These are phyloP conservation scores for Patagioenas fasciata DNA, from an alignment of 2,113 vertebrate species.

Conservation along the genomic window DNA sequence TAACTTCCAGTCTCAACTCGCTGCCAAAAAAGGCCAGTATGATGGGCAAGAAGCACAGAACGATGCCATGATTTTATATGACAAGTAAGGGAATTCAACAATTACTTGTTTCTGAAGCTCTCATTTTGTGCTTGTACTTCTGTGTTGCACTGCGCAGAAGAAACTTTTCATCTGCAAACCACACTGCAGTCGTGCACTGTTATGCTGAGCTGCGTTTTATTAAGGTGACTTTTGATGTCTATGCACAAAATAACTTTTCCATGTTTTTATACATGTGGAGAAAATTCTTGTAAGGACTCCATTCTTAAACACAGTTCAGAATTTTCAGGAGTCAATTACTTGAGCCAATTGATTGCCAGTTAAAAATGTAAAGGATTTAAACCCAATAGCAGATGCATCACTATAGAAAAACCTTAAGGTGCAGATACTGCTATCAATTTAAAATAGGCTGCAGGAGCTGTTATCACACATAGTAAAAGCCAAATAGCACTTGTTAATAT, in stretches of 20 bases:
- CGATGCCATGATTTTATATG: slow-evolving; percentile 98
- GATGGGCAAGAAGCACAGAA: slow-evolving; percentile 98
- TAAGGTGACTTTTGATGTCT: neutral
- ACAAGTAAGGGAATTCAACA: slow-evolving; percentile 84
- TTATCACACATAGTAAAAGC: neutral
- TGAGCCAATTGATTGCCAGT: neutral
- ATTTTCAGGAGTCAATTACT: neutral
- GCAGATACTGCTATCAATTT: neutral
- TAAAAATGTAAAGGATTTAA: neutral
- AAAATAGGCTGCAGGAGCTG: neutral
- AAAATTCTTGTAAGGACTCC: neutral
- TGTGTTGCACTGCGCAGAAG: neutral
- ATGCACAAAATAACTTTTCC: neutral
- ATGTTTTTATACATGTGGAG: neutral
- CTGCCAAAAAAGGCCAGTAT: slow-evolving; percentile 96
- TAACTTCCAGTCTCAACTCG: slow-evolving; percentile 98
- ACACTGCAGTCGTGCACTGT: neutral
- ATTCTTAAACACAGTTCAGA: neutral
- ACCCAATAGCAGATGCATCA: neutral
- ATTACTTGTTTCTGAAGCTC: neutral
- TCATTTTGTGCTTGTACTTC: neutral
- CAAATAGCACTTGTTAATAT: neutral
- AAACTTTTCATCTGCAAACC: neutral
- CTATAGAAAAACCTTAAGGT: neutral
- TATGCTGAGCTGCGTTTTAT: neutral